phyloP scores from a whole-genome alignment of 2,888 invertebrate species.

The Coenonympha arcania region DNA sequence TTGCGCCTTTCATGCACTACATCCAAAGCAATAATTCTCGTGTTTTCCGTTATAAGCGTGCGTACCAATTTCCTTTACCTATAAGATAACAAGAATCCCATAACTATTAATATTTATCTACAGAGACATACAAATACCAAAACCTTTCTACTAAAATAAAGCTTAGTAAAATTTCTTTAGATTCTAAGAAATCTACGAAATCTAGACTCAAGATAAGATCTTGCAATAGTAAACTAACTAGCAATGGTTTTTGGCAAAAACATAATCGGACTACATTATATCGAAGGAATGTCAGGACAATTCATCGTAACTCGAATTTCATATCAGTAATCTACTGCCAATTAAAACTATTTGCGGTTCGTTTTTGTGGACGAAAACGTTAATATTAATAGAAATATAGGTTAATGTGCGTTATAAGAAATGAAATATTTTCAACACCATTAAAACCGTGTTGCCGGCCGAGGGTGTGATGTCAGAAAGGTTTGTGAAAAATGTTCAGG shows the following conservation, averaged over 20 bases:
- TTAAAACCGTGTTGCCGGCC: not conserved
- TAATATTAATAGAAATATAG: not conserved
- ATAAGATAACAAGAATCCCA: not conserved
- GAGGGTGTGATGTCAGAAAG: slow-evolving; percentile 13
- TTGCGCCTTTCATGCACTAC: slow-evolving; percentile 53
- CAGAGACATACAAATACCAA: not conserved
- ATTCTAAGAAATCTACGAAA: too few species aligned
- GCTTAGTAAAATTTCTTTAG: too few species aligned
- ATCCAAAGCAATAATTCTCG: slow-evolving; percentile 45
- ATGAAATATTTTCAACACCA: not conserved
- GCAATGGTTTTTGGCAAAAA: too few species aligned
- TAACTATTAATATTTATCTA: not conserved
- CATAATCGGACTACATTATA: too few species aligned
- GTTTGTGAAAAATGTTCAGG: slow-evolving; percentile 31
- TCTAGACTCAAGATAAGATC: too few species aligned
- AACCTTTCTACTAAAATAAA: too few species aligned
- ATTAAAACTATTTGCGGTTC: not conserved
- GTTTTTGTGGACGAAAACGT: not conserved
- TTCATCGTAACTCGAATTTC: not conserved
- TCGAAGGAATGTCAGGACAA: not conserved
- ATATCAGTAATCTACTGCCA: not conserved
- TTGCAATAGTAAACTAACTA: too few species aligned
- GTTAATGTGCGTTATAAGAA: slow-evolving; percentile 3
- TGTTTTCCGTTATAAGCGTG: slow-evolving; percentile 28
- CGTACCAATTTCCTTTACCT: slow-evolving; percentile 4